Evolutionary conservation across 2,888 invertebrate genomes (phyloP), one percentile per base, ranked within the genome.

Genomic region (Drosophila paranaensis): DNA sequence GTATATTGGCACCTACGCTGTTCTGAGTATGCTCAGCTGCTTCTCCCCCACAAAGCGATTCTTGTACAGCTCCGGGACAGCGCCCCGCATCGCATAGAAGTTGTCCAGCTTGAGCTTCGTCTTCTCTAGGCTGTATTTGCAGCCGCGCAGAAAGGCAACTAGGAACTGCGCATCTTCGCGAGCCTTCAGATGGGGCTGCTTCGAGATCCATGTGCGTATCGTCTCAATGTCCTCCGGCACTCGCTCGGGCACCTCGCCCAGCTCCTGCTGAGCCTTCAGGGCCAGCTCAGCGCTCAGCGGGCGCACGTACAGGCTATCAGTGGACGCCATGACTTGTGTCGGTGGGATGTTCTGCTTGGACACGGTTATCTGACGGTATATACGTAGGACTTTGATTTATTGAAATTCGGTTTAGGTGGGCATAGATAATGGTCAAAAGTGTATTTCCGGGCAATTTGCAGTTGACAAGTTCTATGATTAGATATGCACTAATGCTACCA

Each of bases 51-150:
- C 91, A 48, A 89, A 83, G 13, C 93, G 89, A 79, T 92, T 80
- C 71, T 90, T 92, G 81, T 94, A 95, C 62, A 95, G 93, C 85
- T 95, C 95, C 0, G 95, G 95, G 1, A 94, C 93, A 39, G 94
- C 92, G 3, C 93, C 93, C 72, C 94, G 94, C 84, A 92, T 87
- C 0, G 95, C 94, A 85, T 95, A 95, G 88, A 94, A 95, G 92
- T 93, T 94, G 74, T 95, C 94, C 30, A 95, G 73, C 83, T 95
- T 95, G 50, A 93, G 93, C 89, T 95, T 95, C 8, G 94, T 93
- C 74, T 93, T 92, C 83, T 94, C 94, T 78, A 94, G 85, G 71
- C 94, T 94, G 88, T 93, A 94, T 88, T 94, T 94, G 81, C 94
- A 94, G 39, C 94, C 94, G 13, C 95, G 92, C 53, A 95, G 88